Percentiles rank a stretch among this genome's conserved stretches.
These are phyloP conservation scores for Agrilus planipennis DNA, from an alignment of 1,140 invertebrate genomes.

Conservation along the genomic window DNA sequence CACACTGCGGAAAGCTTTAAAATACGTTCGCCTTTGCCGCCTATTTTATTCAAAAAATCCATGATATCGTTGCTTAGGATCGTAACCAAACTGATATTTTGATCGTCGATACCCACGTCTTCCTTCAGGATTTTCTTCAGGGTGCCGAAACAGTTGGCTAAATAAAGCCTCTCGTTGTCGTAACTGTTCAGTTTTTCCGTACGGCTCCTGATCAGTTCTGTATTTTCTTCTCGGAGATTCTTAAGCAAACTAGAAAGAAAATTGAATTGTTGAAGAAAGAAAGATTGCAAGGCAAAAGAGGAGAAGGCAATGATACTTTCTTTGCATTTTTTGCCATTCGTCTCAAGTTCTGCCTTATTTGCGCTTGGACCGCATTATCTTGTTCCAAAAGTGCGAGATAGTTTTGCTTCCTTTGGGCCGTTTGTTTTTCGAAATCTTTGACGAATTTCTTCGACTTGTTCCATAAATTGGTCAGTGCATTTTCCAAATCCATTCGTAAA, in stretches of 20 bases:
- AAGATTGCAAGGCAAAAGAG: too few relatives aligned
- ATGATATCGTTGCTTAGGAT: slow-evolving; percentile 15
- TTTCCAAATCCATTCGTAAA: slow-evolving; percentile 16
- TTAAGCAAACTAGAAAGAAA: neutral
- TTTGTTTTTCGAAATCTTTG: slow-evolving; percentile 12
- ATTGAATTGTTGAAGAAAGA: neutral
- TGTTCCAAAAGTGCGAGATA: slow-evolving; percentile 14
- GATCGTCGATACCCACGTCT: slow-evolving; percentile 15
- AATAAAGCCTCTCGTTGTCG: slow-evolving; percentile 19
- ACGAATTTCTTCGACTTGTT: slow-evolving; percentile 16
- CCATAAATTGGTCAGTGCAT: slow-evolving; percentile 15
- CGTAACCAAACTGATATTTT: slow-evolving; percentile 16
- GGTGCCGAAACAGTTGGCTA: slow-evolving; percentile 13
- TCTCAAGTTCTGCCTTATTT: neutral
- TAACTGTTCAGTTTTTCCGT: slow-evolving; percentile 12
- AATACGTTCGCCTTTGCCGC: slow-evolving; percentile 40
- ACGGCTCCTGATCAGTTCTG: slow-evolving; percentile 13
- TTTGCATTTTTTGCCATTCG: neutral
- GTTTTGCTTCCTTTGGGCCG: slow-evolving; percentile 15
- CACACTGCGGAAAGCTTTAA: slow-evolving; percentile 40
- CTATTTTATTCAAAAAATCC: slow-evolving; percentile 19
- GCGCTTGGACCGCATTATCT: slow-evolving; percentile 19
- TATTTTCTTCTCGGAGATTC: neutral
- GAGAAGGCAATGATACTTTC: too few relatives aligned
- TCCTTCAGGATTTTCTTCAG: slow-evolving; percentile 18